Evolutionary conservation across 2,888 invertebrate species (phyloP), one percentile per base, ranked within the genome.

Genomic region (Odontomyia ornata): DNA sequence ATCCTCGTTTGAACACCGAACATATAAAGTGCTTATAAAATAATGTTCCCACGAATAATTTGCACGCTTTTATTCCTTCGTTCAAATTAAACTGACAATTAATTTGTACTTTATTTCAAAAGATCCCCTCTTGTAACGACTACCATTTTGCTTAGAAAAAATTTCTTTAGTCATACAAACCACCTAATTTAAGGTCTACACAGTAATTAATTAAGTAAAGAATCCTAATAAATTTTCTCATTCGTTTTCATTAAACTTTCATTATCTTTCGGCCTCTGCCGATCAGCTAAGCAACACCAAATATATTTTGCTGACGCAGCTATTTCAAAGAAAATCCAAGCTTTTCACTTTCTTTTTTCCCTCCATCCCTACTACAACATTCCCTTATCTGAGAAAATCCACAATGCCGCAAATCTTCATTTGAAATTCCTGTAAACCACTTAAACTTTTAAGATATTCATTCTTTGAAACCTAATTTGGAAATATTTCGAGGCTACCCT

Each of bases 391-490:
- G n/a, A 52, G 52, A 15, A 18, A 15, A 52, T 52, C 18, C 18
- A 30, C 27, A 43, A 60, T 36, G 13, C 60, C 75, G 57, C 75
- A 75, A 75, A 75, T 75, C 75, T 75, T 62, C 62, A 46, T 75
- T 75, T 62, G 62, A 75, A 75, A 75, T 75, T 75, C 75, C 64
- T 62, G 62, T 75, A 75, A 75, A 75, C 75, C 75, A 75, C 62
- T 75, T 75, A 62, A 62, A 75, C 75, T 62, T 43, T 62, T 62
- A 36, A 75, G 62, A 62, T 57, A 62, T 75, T 60, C 75, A 73
- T 73, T 73, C 73, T 36, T 73, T 9, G 57, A 60, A 57, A 73
- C 57, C 73, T 60, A 73, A 73, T 60, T 73, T 52, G 69, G 46
- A 52, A 30, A 71, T 47, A 71, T 25, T 71, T 27, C 27, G 64